A percentile compares a stretch with the other conserved stretches of the same genome.
Evolutionary conservation across 1,140 invertebrate genomes (phyloP).

Genomic region (Orchesella cincta): DNA sequence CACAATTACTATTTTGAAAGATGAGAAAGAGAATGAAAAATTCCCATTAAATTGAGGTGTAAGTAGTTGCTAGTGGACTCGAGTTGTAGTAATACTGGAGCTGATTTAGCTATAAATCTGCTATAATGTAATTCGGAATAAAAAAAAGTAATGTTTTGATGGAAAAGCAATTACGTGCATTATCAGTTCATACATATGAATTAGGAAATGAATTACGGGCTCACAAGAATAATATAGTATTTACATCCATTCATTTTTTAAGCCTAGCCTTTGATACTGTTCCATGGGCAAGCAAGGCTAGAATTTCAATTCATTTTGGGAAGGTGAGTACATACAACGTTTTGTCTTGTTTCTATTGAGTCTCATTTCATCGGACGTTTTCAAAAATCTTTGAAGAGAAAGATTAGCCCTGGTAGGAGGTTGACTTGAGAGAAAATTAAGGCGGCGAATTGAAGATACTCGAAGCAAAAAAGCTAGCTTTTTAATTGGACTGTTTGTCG

Average conservation of each 20-base stretch:
- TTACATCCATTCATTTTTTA: not conserved
- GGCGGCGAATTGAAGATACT: not conserved
- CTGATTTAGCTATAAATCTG: too few species aligned
- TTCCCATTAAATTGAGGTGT: not conserved
- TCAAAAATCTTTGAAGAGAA: not conserved
- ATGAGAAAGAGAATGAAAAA: too few species aligned
- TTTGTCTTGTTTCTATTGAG: too few species aligned
- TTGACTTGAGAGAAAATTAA: not conserved
- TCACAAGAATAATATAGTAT: not conserved
- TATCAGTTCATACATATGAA: constrained; percentile 24
- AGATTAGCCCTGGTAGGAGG: constrained; percentile 12
- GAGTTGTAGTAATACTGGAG: too few species aligned
- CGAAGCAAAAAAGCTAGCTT: not conserved
- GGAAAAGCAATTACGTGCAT: constrained; percentile 19
- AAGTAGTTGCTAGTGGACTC: too few species aligned
- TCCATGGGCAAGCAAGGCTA: not conserved
- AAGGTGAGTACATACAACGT: too few species aligned
- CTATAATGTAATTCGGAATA: too few species aligned
- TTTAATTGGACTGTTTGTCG: constrained; percentile 25
- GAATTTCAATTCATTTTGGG: not conserved
- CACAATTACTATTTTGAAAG: too few species aligned
- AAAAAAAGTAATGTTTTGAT: constrained; percentile 5
- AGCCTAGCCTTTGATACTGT: too few species aligned
- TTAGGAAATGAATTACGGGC: constrained; percentile 11
- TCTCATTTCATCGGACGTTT: too few species aligned